phyloP scores from a whole-genome alignment of 2,888 invertebrate species.

The Anorthoa munda region DNA sequence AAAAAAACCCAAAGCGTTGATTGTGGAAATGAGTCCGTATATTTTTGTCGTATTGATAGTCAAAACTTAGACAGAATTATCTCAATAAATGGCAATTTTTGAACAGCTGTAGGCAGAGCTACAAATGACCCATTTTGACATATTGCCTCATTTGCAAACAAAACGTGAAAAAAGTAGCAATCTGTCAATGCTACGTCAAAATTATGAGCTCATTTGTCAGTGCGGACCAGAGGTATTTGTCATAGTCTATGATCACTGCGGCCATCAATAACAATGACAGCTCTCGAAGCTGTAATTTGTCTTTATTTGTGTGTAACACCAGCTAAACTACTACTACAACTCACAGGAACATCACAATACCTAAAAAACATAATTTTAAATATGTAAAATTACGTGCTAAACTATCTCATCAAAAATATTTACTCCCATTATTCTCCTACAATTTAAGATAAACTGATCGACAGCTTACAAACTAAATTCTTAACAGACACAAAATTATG shows the following conservation, averaged over 20 bases:
- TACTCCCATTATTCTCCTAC: slow-evolving; percentile 14
- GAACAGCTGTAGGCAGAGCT: not conserved
- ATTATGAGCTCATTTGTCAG: slow-evolving; percentile 14
- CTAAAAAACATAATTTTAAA: not conserved
- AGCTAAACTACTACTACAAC: slow-evolving; percentile 22
- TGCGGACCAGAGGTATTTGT: slow-evolving; percentile 27
- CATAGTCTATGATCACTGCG: slow-evolving; percentile 29
- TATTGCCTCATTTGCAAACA: slow-evolving; percentile 15
- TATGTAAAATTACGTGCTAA: not conserved
- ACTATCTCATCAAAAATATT: slow-evolving; percentile 5
- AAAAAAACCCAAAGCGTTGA: no score
- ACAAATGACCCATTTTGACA: not conserved
- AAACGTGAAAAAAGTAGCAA: slow-evolving; percentile 20
- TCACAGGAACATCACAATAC: slow-evolving; percentile 7
- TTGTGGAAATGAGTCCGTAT: no score
- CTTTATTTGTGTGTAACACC: slow-evolving; percentile 23
- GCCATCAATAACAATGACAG: slow-evolving; percentile 50
- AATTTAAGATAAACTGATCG: slow-evolving; percentile 15
- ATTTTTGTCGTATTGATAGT: no score
- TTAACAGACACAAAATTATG: slow-evolving; percentile 15
- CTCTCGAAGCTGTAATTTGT: slow-evolving; percentile 40
- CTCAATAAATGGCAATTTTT: no score
- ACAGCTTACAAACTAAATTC: slow-evolving; percentile 21
- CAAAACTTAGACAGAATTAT: not conserved
- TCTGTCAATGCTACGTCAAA: slow-evolving; percentile 36